Evolutionary conservation across 2,888 invertebrate genomes (phyloP), one percentile per base, ranked within the genome.

Genomic region (Pammene aurita): DNA sequence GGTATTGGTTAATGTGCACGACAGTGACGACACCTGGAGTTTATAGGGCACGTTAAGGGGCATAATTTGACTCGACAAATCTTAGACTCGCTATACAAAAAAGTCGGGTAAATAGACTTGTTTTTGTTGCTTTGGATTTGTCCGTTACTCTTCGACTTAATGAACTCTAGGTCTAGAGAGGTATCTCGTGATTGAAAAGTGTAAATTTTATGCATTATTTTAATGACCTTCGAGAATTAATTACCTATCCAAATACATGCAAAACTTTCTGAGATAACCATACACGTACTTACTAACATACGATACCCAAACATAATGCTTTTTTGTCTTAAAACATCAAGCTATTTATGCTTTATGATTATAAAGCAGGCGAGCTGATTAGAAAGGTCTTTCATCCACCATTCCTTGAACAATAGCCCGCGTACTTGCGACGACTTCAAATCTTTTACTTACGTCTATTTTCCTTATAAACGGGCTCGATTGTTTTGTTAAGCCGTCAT

Each of bases 401-500:
- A 65, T 66, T 70, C 70, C 70, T 42, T 34, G 69, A 74, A 75
- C 72, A 74, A 75, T 73, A 72, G 71, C 52, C 34, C 65, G 70
- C 44, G 62, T 66, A 73, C 72, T 74, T 71, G 72, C 72, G 52
- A 67, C 35, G 72, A 72, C 74, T 76, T 72, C 71, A 68, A 75
- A 75, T 75, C 56, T 70, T 72, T 69, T 66, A 57, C 67, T 71
- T 74, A 75, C 70, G 67, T 71, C 63, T 71, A 76, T 75, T 78
- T 78, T 77, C 77, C 77, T 76, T 74, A 73, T 77, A 77, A 76
- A 74, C 70, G 72, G 72, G 73, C 72, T 72, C 74, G 71, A 67
- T 72, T 70, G 72, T 74, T 72, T 76, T 76, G 73, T 74, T 72
- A 74, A 66, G 68, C 55, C 66, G 62, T 71, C 70, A 81, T 82